Percentiles rank a stretch among this genome's conserved stretches.
Conservation (phyloP, 2,888 invertebrate genomes). For the Sesia apiformis region DNA sequence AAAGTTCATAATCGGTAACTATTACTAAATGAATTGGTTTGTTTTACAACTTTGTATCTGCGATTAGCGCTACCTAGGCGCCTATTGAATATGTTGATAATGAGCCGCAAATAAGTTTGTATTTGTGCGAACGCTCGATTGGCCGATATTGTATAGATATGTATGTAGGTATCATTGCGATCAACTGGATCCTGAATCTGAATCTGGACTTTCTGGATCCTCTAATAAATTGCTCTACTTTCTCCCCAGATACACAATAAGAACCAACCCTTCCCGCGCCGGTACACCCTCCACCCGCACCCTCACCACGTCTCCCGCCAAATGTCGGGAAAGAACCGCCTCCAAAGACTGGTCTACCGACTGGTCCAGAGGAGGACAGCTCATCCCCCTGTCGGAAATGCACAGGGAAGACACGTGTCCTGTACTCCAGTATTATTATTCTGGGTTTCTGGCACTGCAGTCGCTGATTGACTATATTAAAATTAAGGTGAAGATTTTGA, state of each 20-base stretch:
- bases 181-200: no score
- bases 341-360: constrained; percentile 75
- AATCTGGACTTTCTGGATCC: background rate
- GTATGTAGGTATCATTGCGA: background rate
- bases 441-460: constrained; percentile 84
- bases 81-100: no score
- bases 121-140: no score
- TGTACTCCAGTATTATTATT: constrained; percentile 83
- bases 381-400: constrained; percentile 70
- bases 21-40: no score
- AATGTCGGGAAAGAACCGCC: constrained; percentile 77
- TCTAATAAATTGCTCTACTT: background rate
- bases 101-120: no score
- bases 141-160: no score
- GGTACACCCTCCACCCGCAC: constrained; percentile 79
- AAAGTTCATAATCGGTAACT: no score
- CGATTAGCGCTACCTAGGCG: no score
- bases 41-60: no score
- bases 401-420: constrained; percentile 82
- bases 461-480: constrained; percentile 82
- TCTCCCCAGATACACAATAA: constrained; percentile 78
- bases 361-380: constrained; percentile 67
- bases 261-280: constrained; percentile 80
- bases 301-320: constrained; percentile 78
- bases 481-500: constrained; percentile 71